Percentiles rank a stretch among this genome's conserved stretches.
These are phyloP conservation scores for Azorinus chamasolen DNA, from an alignment of 2,888 invertebrate species.

Conservation along the genomic window DNA sequence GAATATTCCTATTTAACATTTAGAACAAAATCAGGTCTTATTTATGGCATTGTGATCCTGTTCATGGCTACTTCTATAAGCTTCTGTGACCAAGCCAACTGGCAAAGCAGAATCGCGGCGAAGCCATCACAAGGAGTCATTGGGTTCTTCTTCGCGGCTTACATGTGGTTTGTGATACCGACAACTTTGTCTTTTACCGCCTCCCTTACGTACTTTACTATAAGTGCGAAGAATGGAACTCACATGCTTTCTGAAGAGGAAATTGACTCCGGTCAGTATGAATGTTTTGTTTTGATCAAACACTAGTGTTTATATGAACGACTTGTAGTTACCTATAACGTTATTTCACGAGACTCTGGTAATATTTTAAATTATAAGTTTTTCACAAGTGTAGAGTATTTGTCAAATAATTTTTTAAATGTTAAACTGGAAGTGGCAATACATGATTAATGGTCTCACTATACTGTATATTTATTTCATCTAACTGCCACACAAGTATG, in stretches of 20 bases:
- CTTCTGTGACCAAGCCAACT: conserved; percentile 81
- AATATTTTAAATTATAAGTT: too few relatives aligned
- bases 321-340: too few relatives aligned
- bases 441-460: too few relatives aligned
- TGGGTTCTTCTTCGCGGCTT: conserved; percentile 80
- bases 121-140: conserved; percentile 81
- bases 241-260: conserved; percentile 34
- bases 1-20: conserved; percentile 75
- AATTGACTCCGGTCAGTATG: conserved; percentile 43
- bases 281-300: too few relatives aligned
- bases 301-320: too few relatives aligned
- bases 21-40: conserved; percentile 70
- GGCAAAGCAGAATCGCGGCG: conserved; percentile 84
- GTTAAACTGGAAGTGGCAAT: too few relatives aligned
- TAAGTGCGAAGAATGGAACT: conserved; percentile 62
- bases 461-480: too few relatives aligned
- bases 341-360: too few relatives aligned
- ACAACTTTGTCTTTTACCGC: conserved; percentile 75
- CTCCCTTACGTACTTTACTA: conserved; percentile 70
- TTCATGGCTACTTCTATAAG: conserved; percentile 69
- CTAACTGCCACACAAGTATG: too few relatives aligned
- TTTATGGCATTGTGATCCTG: conserved; percentile 71
- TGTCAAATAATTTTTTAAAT: too few relatives aligned
- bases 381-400: too few relatives aligned
- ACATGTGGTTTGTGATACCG: conserved; percentile 83